Evolutionary conservation across 2,113 vertebrate genomes (phyloP), one percentile per base, ranked within the genome.

Genomic region (Callopanchax toddi): DNA sequence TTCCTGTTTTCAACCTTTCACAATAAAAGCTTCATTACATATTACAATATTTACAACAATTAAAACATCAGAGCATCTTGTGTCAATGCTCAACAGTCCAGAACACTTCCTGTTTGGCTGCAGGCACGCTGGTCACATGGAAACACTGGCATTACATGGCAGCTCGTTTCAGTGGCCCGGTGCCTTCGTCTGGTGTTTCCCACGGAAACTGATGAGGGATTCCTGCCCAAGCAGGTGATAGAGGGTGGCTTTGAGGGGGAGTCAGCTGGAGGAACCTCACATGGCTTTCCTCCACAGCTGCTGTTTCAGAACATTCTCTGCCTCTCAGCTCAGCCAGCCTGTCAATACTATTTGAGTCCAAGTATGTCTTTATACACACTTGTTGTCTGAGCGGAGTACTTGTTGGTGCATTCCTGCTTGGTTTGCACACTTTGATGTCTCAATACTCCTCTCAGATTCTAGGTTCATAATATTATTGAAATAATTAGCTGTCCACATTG

Each of bases 201-300:
- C 79, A 87, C 66, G 82, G 77, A 89, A 85, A 73, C 79, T 63
- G 75, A 81, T 81, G 71, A 81, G 76, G 74, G 78, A 84, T 89
- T 90, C 84, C 83, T 86, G 77, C 57, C 67, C 26, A 51, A 91
- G 90, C 91, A 93, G 91, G 91, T 92, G 91, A 92, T 86, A 67
- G 86, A 78, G 85, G 66, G 65, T 22, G 60, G 68, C 66, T 87
- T 64, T 16, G 25, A 60, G 29, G 55, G 76, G 42, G 48, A 67
- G 69, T 65, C 64, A 70, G 71, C 66, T 76, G 58, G 58, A 52
- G 65, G 56, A 71, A 78, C 56, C 78, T 89, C 81, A 76, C 64
- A 87, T 90, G 76, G 60, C 86, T 78, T 85, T 82, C 69, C 66
- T 71, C 48, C 78, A 81, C 90, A 91, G 85, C 89, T 91, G 92